Percentiles rank a stretch among this genome's conserved stretches.
Evolutionary conservation across 1,140 invertebrate genomes (phyloP).

Genomic region (Hesperophylax magnus): DNA sequence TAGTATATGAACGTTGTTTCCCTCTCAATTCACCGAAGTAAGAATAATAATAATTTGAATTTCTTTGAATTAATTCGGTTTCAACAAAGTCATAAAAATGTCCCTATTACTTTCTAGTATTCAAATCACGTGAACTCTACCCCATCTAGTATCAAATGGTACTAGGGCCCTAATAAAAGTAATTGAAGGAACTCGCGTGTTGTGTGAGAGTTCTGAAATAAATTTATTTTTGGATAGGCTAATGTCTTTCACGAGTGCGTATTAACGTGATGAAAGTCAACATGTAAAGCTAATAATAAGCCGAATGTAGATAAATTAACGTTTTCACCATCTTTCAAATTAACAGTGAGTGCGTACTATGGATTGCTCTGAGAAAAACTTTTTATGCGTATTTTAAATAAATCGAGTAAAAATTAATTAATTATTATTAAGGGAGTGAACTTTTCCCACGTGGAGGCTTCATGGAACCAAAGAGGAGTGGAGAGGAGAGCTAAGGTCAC

Average conservation of each 20-base stretch:
- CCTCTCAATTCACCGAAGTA: neutral
- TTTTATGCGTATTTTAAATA: too few species aligned
- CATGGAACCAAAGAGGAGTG: too few species aligned
- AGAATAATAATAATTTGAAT: neutral
- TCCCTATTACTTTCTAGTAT: neutral
- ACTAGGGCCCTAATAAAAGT: neutral
- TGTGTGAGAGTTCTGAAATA: neutral
- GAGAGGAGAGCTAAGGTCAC: too few species aligned
- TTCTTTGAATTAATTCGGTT: neutral
- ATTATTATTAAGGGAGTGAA: too few species aligned
- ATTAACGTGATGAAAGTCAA: neutral
- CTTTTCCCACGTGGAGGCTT: too few species aligned
- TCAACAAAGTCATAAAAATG: conserved; percentile 22
- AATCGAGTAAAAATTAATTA: too few species aligned
- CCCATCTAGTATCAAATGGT: neutral
- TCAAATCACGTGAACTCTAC: neutral
- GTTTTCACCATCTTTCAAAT: too few species aligned
- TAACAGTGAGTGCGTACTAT: too few species aligned
- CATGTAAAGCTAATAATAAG: too few species aligned
- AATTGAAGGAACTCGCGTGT: conserved; percentile 5
- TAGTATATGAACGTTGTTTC: too few species aligned
- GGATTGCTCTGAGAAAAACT: too few species aligned
- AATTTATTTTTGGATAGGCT: neutral
- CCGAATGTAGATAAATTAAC: too few species aligned
- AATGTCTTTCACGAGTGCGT: neutral